Percentiles rank a stretch among this genome's conserved stretches.
Conservation (phyloP, 2,888 invertebrate species). For the Ditylenchus weischeri region DNA sequence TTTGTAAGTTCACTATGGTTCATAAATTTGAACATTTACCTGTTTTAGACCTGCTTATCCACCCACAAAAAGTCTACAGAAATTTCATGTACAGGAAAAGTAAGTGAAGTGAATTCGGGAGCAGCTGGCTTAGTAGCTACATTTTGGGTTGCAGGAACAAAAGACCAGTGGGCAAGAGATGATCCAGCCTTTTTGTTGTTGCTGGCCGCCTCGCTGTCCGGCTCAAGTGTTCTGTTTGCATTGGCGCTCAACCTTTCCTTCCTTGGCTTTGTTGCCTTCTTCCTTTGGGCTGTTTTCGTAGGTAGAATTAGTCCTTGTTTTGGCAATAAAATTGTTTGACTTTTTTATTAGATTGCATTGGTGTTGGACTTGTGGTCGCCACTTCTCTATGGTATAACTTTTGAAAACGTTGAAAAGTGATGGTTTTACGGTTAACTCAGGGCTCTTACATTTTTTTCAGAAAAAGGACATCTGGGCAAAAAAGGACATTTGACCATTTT, state of each 20-base stretch:
- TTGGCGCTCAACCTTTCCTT: constrained; percentile 61
- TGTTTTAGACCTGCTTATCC: constrained; percentile 71
- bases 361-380: constrained; percentile 16
- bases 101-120: constrained; percentile 64
- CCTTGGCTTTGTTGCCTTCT: constrained; percentile 72
- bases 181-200: constrained; percentile 96
- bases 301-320: constrained; percentile 77
- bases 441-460: no score
- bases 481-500: no score
- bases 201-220: constrained; percentile 61
- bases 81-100: constrained; percentile 97
- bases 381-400: constrained; percentile 24
- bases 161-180: constrained; percentile 96
- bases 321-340: not conserved
- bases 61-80: constrained; percentile 90
- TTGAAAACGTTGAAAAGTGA: not conserved
- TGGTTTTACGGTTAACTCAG: no score
- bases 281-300: constrained; percentile 85
- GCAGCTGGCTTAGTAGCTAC: not conserved
- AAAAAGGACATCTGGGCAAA: no score
- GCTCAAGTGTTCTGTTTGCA: constrained; percentile 44
- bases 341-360: constrained; percentile 1
- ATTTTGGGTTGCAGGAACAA: constrained; percentile 74
- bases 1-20: constrained; percentile 62
- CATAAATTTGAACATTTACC: no score